Base-by-base conservation (phyloP, 2,888 invertebrate genomes). In the Pteria penguin region DNA sequence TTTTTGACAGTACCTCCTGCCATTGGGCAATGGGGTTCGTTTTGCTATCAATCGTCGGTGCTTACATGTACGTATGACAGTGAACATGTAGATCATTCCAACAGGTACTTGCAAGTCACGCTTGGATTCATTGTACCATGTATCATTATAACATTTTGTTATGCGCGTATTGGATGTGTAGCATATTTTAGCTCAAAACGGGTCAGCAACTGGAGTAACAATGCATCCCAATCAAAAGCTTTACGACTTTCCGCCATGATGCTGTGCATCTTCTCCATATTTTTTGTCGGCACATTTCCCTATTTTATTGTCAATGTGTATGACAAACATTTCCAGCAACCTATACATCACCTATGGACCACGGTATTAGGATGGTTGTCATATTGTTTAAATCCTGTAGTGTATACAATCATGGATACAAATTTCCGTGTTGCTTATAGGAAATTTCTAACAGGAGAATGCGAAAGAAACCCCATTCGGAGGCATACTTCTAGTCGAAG, bases 221-320 rank as follows among this genome's bases (percentile, higher is more conserved):
- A 84, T 2, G 75, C 81, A 5, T 72, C 86, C 3, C 81, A 82
- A 72, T 82, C 83, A 31, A 87, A 85, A 72, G 87, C 88, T 8
- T 75, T 89, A 31, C 78, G 86, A 33, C 82, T 89, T 1, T 87
- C 89, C 0, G 85, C 81, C 32, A 89, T 88, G 87, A 89, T 89
- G 89, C 70, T 87, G 66, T 85, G 87, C 77, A 88, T 88, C 69
- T 89, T 88, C 80, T 79, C 82, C 45, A 84, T 87, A 57, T 88
- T 86, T 72, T 84, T 88, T 72, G 31, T 87, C 31, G 86, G 88
- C 65, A 86, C 87, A 29, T 86, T 87, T 62, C 89, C 89, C 0
- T 89, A 86, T 80, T 87, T 88, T 77, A 77, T 84, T 22, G 73
- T 86, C 31, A 87, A 87, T 78, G 81, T 86, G 2, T 74, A 83